Percentiles rank a stretch among this genome's conserved stretches.
These are phyloP conservation scores for Gymnothorax javanicus DNA, from an alignment of 2,797 vertebrate genomes.

Conservation along the genomic window DNA sequence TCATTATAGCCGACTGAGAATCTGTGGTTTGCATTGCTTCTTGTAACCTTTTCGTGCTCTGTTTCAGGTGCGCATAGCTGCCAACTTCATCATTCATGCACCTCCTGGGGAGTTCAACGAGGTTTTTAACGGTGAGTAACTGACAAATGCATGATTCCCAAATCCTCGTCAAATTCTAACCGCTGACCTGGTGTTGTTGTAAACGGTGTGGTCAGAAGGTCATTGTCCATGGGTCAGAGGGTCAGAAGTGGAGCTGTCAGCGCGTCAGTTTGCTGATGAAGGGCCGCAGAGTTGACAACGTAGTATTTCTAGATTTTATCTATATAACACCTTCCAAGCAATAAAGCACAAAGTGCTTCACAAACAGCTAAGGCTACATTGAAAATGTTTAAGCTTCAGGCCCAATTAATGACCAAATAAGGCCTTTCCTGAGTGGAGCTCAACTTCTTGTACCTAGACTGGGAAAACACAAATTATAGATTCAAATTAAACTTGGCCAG, in stretches of 20 bases:
- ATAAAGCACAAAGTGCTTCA: no score
- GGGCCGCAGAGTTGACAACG: background rate
- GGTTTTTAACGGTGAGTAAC: slow-evolving; percentile 90
- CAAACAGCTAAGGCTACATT: no score
- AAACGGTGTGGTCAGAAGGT: background rate
- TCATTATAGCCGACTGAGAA: background rate
- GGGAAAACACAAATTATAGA: background rate
- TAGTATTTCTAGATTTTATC: no score
- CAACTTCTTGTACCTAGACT: background rate
- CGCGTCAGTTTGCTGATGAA: background rate
- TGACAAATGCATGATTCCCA: background rate
- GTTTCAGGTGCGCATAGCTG: slow-evolving; percentile 90
- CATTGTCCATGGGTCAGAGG: background rate
- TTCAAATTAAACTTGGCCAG: background rate
- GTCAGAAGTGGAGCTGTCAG: background rate
- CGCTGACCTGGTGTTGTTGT: background rate
- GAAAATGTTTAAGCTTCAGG: no score
- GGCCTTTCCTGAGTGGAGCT: background rate
- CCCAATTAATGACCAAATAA: background rate
- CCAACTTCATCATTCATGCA: slow-evolving; percentile 94
- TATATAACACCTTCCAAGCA: no score
- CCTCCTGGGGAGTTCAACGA: slow-evolving; percentile 97
- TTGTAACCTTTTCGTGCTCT: slow-evolving; percentile 32
- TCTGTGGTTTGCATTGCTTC: background rate
- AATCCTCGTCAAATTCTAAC: background rate